A percentile compares a stretch with the other conserved stretches of the same genome.
phyloP scores from a whole-genome alignment of 2,888 invertebrate genomes.

The Caradrina clavipalpis region DNA sequence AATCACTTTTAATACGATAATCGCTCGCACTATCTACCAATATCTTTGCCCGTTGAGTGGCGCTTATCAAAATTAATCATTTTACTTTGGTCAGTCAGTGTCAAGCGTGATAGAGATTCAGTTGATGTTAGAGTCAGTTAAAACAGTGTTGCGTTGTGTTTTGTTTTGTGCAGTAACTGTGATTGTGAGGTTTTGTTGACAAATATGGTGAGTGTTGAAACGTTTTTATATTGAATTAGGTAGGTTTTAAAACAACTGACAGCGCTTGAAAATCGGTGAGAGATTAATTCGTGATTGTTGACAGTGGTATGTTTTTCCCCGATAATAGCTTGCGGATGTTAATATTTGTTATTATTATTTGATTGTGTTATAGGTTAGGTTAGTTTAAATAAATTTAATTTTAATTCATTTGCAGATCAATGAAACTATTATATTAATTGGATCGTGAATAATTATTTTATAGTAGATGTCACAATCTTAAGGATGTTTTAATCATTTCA shows the following conservation, averaged over 20 bases:
- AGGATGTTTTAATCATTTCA: background rate
- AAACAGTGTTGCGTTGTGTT: conserved; percentile 52
- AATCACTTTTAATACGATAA: conserved; percentile 72
- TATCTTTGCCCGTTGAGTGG: conserved; percentile 76
- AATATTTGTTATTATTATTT: conserved; percentile 2
- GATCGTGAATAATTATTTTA: no score
- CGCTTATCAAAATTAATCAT: conserved; percentile 80
- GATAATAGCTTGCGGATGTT: conserved; percentile 10
- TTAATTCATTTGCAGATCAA: no score
- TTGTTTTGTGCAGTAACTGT: conserved; percentile 63
- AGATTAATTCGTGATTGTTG: conserved; percentile 1
- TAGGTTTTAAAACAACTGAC: background rate
- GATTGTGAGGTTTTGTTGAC: conserved; percentile 58
- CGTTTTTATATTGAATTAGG: background rate
- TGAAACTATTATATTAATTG: no score
- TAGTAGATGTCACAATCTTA: background rate
- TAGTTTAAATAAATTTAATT: background rate
- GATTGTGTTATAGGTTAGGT: background rate
- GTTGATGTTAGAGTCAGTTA: conserved; percentile 36
- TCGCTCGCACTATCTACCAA: conserved; percentile 77
- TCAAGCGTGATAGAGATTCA: conserved; percentile 48
- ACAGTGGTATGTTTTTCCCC: conserved; percentile 3
- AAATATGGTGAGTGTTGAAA: conserved; percentile 65
- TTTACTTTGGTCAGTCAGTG: conserved; percentile 52
- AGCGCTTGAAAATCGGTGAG: background rate